These are phyloP conservation scores for Madoqua kirkii DNA, from an alignment of 2,113 vertebrate species.

Conservation along the genomic window DNA sequence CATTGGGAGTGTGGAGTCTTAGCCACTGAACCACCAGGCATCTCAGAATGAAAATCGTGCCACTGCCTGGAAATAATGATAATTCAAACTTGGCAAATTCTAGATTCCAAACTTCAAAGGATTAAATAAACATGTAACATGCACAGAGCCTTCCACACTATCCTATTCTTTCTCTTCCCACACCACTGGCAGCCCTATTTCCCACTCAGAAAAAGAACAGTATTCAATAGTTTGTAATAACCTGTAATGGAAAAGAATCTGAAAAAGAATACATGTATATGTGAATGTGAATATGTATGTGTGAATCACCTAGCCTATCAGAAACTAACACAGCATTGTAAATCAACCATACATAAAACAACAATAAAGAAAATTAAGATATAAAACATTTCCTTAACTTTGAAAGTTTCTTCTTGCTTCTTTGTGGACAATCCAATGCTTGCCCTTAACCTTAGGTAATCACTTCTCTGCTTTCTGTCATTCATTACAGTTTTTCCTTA, in stretches of 20 bases:
- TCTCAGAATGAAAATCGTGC: background rate
- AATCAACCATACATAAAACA: background rate
- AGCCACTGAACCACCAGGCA: background rate
- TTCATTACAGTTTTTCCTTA: background rate
- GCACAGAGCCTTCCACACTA: rapidly evolving
- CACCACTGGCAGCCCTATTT: background rate
- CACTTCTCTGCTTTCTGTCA: background rate
- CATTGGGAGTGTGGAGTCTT: background rate
- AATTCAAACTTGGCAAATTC: background rate
- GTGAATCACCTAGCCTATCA: background rate
- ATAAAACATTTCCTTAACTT: background rate
- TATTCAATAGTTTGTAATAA: background rate
- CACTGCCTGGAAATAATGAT: background rate
- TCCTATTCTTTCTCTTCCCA: background rate
- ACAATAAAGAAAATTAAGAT: background rate
- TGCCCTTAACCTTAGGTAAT: background rate
- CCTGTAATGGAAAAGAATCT: background rate
- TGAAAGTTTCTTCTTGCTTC: background rate
- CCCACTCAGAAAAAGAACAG: background rate
- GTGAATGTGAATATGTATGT: background rate
- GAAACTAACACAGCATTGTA: background rate
- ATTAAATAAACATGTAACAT: background rate
- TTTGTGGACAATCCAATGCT: background rate
- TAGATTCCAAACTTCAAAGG: background rate
- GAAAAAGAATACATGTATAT: background rate